These are phyloP conservation scores for Thunnus albacares DNA, from an alignment of 2,797 vertebrate species.

Conservation along the genomic window DNA sequence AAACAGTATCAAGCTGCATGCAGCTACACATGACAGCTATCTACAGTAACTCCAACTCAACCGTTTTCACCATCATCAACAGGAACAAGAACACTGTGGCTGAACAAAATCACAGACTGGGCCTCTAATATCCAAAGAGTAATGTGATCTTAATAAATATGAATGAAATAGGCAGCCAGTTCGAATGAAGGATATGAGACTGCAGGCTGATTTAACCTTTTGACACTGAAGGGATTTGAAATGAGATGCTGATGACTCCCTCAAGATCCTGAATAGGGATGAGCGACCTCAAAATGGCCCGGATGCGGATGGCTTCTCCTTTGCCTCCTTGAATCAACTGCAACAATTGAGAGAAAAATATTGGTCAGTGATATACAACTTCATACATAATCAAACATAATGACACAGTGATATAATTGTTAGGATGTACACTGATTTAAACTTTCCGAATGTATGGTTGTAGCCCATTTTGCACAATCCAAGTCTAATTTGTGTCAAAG, in stretches of 20 bases:
- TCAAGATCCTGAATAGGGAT: slow-evolving; percentile 94
- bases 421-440: not conserved
- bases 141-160: not conserved
- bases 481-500: not conserved
- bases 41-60: not conserved
- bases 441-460: not conserved
- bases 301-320: slow-evolving; percentile 94
- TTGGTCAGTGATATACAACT: not conserved
- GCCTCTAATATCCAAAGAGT: slow-evolving; percentile 11
- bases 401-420: not conserved
- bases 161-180: not conserved
- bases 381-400: not conserved
- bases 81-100: not conserved
- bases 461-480: not conserved
- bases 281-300: slow-evolving; percentile 94
- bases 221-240: slow-evolving; percentile 91
- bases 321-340: slow-evolving; percentile 95
- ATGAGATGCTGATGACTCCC: slow-evolving; percentile 94
- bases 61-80: not conserved
- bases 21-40: not conserved
- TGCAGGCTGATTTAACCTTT: slow-evolving; percentile 84
- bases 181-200: not conserved
- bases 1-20: not conserved
- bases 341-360: slow-evolving; percentile 35
- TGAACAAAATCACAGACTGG: not conserved